phyloP scores from a whole-genome alignment of 23 tunicate species.

The Clavelina lepadiformis region DNA sequence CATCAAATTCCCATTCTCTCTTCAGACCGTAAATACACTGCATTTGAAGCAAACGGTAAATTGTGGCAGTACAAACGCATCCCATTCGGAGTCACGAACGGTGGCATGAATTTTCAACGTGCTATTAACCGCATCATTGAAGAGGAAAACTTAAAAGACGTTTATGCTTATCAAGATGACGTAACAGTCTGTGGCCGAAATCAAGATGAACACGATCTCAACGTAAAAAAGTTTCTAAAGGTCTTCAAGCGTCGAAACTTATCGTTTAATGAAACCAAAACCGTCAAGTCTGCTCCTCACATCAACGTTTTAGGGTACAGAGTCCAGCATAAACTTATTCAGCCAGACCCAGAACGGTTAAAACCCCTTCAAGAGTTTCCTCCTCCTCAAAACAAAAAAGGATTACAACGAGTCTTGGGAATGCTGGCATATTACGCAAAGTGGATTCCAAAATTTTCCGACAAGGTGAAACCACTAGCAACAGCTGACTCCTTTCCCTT shows the following conservation, averaged over 20 bases:
- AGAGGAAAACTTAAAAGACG: constrained; percentile 1
- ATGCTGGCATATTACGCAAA: constrained; percentile 18
- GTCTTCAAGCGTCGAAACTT: neutral
- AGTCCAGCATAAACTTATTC: constrained; percentile 1
- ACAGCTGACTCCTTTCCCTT: constrained; percentile 7
- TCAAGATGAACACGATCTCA: constrained; percentile 19
- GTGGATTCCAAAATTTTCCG: constrained; percentile 22
- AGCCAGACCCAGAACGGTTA: constrained; percentile 22
- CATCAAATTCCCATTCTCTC: constrained; percentile 14
- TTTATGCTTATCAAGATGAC: constrained; percentile 10
- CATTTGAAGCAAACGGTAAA: constrained; percentile 14
- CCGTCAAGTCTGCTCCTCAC: neutral
- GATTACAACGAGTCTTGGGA: constrained; percentile 6
- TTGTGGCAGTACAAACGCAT: constrained; percentile 10
- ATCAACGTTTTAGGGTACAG: constrained; percentile 17
- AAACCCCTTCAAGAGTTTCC: constrained; percentile 2
- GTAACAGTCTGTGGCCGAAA: constrained; percentile 13
- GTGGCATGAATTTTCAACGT: constrained; percentile 16
- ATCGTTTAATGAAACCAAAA: constrained; percentile 23
- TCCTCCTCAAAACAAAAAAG: constrained; percentile 1
- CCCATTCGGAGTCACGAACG: constrained; percentile 30
- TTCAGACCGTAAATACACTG: constrained; percentile 8
- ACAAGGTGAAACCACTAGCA: constrained; percentile 5
- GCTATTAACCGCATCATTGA: constrained; percentile 1
- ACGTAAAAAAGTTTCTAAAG: constrained; percentile 12